phyloP scores from a whole-genome alignment of 1,140 invertebrate species.

The Brachystomella parvula region DNA sequence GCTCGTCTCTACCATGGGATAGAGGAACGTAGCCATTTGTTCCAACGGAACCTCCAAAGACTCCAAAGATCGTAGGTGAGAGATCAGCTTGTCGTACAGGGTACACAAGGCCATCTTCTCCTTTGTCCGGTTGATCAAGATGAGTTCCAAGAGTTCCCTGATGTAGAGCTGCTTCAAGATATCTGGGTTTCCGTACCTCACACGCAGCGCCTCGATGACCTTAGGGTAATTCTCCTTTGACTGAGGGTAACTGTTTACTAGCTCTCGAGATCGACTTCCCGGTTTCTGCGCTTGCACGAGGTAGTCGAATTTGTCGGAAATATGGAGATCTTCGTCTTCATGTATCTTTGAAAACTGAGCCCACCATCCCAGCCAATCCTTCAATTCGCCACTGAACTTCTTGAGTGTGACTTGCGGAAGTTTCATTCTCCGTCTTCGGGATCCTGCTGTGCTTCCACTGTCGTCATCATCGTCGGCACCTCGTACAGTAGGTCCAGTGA shows the following conservation, averaged over 20 bases:
- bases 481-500: background rate
- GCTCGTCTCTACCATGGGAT: constrained; percentile 40
- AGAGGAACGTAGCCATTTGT: constrained; percentile 40
- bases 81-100: constrained; percentile 34
- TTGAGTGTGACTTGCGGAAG: constrained; percentile 40
- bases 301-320: constrained; percentile 40
- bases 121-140: constrained; percentile 19
- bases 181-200: background rate
- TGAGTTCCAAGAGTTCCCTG: background rate
- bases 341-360: constrained; percentile 42
- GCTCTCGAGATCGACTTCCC: constrained; percentile 4
- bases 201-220: constrained; percentile 11
- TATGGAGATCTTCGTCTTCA: constrained; percentile 37
- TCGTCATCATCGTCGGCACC: background rate
- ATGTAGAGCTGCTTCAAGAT: constrained; percentile 9
- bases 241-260: constrained; percentile 18
- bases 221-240: constrained; percentile 22
- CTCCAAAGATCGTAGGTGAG: constrained; percentile 40
- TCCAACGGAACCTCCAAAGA: constrained; percentile 41
- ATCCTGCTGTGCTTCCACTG: background rate
- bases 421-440: constrained; percentile 14
- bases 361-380: constrained; percentile 43
- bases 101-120: constrained; percentile 13
- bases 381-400: constrained; percentile 41
- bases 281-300: constrained; percentile 15